phyloP scores from a whole-genome alignment of 2,888 invertebrate species.

The Cordilura impudica region DNA sequence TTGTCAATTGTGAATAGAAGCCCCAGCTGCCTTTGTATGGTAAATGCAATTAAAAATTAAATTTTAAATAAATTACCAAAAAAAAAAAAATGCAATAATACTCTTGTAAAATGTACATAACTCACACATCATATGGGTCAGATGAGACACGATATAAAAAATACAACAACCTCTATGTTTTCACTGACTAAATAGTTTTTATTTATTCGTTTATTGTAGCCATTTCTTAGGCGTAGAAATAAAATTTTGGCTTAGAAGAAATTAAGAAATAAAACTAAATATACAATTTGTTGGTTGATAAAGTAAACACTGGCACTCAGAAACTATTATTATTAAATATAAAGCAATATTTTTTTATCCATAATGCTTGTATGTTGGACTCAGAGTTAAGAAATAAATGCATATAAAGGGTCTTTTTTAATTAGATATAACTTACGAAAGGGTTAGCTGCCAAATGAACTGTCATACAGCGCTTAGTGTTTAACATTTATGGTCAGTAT shows the following conservation, averaged over 20 bases:
- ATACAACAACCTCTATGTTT: background rate
- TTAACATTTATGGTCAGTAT: too few species aligned
- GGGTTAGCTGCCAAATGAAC: too few species aligned
- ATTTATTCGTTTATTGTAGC: background rate
- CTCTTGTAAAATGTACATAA: constrained; percentile 13
- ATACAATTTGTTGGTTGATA: too few species aligned
- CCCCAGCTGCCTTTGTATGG: constrained; percentile 28
- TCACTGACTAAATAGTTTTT: constrained; percentile 8
- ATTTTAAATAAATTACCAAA: constrained; percentile 12
- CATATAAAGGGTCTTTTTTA: too few species aligned
- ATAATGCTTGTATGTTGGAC: too few species aligned
- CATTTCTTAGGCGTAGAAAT: background rate
- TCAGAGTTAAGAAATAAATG: too few species aligned
- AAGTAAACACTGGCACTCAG: too few species aligned
- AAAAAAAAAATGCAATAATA: background rate
- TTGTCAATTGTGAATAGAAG: constrained; percentile 12
- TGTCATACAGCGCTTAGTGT: too few species aligned
- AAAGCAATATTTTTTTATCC: too few species aligned
- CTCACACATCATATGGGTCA: constrained; percentile 27
- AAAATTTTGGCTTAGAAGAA: background rate
- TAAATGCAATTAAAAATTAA: constrained; percentile 49
- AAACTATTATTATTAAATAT: too few species aligned
- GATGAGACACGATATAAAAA: background rate
- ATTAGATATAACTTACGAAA: too few species aligned
- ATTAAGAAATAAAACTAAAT: background rate